Evolutionary conservation across 2,113 vertebrate species (phyloP), one percentile per base, ranked within the genome.

Genomic region (Merops nubicus): DNA sequence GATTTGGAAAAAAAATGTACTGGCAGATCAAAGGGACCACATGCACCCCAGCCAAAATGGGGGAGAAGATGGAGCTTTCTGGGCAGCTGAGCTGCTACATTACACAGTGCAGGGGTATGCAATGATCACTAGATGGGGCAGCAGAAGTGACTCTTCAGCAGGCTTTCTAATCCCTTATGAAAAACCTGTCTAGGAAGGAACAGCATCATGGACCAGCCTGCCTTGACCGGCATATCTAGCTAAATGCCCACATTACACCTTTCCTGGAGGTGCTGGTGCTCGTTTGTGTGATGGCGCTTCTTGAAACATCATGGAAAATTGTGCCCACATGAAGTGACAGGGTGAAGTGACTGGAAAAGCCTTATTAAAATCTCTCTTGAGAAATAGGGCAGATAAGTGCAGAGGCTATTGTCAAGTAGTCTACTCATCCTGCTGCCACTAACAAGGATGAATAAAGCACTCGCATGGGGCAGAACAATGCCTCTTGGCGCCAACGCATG

Each of bases 331-430:
- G 43, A 90, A 88, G 80, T 56, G 85, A 82, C 85, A 89, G 57
- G 31, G 47, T 70, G 79, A 91, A 94, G 88, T 63, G 51, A 74
- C 67, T 90, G 82, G 68, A 94, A 93, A 93, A 85, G 45, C 72
- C 67, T 83, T 86, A 94, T 95, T 96, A 94, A 90, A 95, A 90
- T 25, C 51, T 91, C 75, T 64, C 5, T 5, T 68, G 50, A 93
- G 88, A 96, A 97, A 70, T 95, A 95, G 93, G 95, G 91, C 90
- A 93, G 88, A 84, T 90, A 86, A 92, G 82, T 64, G 76, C 90
- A 86, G 90, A 84, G 92, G 93, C 95, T 96, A 93, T 84, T 97
- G 96, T 93, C 95, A 97, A 93, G 82, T 72, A 88, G 68, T n/a
- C 90, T 94, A 14, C 75, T 94, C 72, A 63, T 93, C 79, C 72